These are phyloP conservation scores for Eira barbara DNA, from an alignment of 2,113 vertebrate genomes.

Conservation along the genomic window DNA sequence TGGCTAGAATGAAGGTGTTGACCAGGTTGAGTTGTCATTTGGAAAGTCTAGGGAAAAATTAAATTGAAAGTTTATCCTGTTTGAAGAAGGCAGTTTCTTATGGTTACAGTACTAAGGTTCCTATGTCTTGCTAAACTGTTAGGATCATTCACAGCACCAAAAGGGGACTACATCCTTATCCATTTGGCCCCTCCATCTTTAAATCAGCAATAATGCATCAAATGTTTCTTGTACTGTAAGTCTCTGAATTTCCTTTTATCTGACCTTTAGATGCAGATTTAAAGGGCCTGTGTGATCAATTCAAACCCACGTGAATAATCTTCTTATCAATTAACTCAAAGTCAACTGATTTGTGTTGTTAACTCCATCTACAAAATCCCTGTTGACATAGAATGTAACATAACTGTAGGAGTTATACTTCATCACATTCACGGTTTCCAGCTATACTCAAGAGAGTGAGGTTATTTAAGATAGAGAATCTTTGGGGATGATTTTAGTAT, in stretches of 20 bases:
- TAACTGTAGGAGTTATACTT: background rate
- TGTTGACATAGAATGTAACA: background rate
- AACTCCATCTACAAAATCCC: background rate
- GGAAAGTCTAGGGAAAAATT: background rate
- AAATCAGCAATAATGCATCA: background rate
- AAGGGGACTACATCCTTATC: background rate
- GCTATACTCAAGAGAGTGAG: background rate
- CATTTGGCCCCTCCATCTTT: background rate
- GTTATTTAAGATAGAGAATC: background rate
- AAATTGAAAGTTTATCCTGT: background rate
- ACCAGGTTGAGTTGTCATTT: background rate
- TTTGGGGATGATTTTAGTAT: background rate
- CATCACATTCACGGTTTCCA: background rate
- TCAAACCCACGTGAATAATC: background rate
- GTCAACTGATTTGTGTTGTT: background rate
- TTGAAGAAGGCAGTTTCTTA: background rate
- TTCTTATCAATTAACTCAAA: background rate
- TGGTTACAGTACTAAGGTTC: background rate
- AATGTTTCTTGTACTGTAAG: background rate
- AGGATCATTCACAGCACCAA: background rate
- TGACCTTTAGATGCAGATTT: background rate
- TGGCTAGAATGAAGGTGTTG: background rate
- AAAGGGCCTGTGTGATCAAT: background rate
- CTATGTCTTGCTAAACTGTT: background rate
- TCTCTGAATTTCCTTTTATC: background rate